These are phyloP conservation scores for Serinus canaria DNA, from an alignment of 2,113 vertebrate species.

Conservation along the genomic window DNA sequence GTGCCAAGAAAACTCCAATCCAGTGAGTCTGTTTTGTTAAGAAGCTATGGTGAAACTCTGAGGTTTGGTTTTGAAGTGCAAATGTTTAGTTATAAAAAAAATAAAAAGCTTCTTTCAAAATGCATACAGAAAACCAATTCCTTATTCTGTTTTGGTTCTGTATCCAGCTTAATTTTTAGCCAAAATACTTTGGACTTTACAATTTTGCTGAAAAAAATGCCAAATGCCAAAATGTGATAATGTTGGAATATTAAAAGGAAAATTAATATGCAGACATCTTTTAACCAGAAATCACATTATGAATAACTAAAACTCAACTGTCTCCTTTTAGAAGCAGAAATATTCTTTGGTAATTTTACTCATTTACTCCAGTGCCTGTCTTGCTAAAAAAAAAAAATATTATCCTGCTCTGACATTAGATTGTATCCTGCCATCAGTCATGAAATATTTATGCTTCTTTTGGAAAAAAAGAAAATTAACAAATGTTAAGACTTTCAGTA, in stretches of 20 bases:
- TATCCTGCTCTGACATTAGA: background rate
- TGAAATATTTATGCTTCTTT: background rate
- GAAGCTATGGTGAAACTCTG: background rate
- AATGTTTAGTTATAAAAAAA: background rate
- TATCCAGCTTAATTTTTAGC: background rate
- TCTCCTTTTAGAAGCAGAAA: background rate
- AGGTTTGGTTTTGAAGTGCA: background rate
- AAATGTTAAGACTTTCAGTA: background rate
- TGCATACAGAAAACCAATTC: background rate
- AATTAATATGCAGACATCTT: background rate
- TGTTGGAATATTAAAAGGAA: background rate
- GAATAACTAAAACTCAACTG: background rate
- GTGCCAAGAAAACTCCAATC: constrained; percentile 12
- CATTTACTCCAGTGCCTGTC: background rate
- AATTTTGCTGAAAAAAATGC: background rate
- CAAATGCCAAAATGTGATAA: background rate
- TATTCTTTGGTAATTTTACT: background rate
- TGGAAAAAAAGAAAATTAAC: background rate
- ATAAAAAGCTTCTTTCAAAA: background rate
- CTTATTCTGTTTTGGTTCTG: background rate
- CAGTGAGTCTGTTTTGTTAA: background rate
- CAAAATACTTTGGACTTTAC: background rate
- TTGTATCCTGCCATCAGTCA: background rate
- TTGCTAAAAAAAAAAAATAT: background rate
- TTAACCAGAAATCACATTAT: background rate